A percentile compares a stretch with the other conserved stretches of the same genome.
Conservation (phyloP, 2,113 vertebrate species). For the Ciconia boyciana region DNA sequence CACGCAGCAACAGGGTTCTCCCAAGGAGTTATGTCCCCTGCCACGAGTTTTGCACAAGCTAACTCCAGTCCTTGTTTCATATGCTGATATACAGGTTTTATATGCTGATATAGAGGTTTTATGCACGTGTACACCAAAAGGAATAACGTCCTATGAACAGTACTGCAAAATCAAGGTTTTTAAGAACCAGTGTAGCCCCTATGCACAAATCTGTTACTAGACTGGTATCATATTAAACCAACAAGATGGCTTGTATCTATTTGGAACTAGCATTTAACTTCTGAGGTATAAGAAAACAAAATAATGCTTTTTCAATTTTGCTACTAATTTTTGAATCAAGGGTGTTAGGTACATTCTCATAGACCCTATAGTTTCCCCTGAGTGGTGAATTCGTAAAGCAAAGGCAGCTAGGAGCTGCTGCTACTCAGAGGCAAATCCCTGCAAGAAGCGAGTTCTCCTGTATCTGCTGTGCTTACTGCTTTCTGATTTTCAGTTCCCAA, state of each 20-base stretch:
- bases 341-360: background rate
- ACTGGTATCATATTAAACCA: background rate
- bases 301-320: background rate
- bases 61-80: background rate
- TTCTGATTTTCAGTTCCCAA: background rate
- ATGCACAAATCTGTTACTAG: background rate
- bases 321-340: background rate
- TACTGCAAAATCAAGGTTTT: background rate
- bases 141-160: background rate
- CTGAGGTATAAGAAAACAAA: background rate
- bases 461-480: background rate
- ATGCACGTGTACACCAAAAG: background rate
- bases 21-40: background rate
- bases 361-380: background rate
- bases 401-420: background rate
- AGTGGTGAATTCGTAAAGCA: background rate
- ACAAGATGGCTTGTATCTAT: background rate
- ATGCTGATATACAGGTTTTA: background rate
- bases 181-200: background rate
- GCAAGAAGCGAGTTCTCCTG: background rate
- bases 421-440: background rate
- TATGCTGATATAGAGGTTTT: background rate
- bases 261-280: background rate
- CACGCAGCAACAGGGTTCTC: rapidly evolving
- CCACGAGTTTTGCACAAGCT: background rate